Percentiles rank a stretch among this genome's conserved stretches.
These are phyloP conservation scores for Carassius auratus DNA, from an alignment of 2,113 vertebrate genomes.

Conservation along the genomic window DNA sequence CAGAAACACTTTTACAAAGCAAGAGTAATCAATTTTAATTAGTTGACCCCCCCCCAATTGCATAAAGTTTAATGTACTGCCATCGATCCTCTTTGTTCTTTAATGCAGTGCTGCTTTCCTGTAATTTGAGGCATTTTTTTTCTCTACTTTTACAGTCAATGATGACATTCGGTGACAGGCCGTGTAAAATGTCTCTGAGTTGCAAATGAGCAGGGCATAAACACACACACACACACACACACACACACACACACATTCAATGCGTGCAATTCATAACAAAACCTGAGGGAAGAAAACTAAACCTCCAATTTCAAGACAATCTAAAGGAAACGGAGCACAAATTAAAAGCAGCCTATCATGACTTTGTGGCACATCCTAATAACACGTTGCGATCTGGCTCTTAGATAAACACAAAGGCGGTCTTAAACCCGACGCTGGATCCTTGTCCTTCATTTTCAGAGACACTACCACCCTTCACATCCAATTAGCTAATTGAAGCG, in stretches of 20 bases:
- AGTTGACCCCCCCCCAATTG: constrained; percentile 77
- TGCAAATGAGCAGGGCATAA: constrained; percentile 25
- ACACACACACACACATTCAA: background rate
- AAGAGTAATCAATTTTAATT: constrained; percentile 87
- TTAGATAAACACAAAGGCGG: constrained; percentile 63
- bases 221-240: constrained; percentile 14
- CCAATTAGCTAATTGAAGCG: constrained; percentile 78
- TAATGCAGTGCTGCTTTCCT: constrained; percentile 84
- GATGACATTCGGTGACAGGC: constrained; percentile 79
- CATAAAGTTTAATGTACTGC: constrained; percentile 85
- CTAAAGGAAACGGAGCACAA: constrained; percentile 18
- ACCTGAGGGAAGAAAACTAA: background rate
- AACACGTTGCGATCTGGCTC: constrained; percentile 38
- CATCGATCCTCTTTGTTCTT: constrained; percentile 85
- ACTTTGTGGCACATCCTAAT: constrained; percentile 29
- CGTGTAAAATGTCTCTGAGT: constrained; percentile 57
- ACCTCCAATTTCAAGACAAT: constrained; percentile 1
- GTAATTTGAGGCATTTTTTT: constrained; percentile 79
- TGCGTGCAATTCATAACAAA: background rate
- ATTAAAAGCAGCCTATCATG: constrained; percentile 31
- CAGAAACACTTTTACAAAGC: constrained; percentile 87
- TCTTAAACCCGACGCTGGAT: constrained; percentile 62
- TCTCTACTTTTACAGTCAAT: constrained; percentile 71
- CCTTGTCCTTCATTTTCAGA: constrained; percentile 72
- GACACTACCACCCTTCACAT: constrained; percentile 73